Conservation (phyloP, 2,888 invertebrate genomes). For the Agrotis segetum region DNA sequence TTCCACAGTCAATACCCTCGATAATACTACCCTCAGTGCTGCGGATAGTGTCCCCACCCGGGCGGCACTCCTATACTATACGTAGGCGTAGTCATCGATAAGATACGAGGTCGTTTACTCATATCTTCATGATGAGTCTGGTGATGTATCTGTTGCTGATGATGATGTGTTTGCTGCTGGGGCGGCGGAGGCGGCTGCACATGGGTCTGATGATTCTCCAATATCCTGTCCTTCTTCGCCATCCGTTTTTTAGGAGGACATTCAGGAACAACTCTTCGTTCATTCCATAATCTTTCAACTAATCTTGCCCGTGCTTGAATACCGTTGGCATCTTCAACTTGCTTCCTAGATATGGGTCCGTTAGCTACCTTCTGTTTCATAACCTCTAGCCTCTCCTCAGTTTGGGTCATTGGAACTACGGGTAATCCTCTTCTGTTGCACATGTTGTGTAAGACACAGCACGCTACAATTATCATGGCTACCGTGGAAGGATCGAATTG, state of each 20-base stretch:
- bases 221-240: slow-evolving; percentile 79
- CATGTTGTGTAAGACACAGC: slow-evolving; percentile 84
- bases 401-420: slow-evolving; percentile 78
- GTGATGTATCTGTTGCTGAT: slow-evolving; percentile 53
- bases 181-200: slow-evolving; percentile 42
- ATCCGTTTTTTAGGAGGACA: slow-evolving; percentile 78
- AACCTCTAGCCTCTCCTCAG: slow-evolving; percentile 82
- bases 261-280: slow-evolving; percentile 77
- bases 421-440: slow-evolving; percentile 78
- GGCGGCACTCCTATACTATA: slow-evolving; percentile 80
- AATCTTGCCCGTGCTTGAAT: slow-evolving; percentile 73
- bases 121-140: slow-evolving; percentile 77
- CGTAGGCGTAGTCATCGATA: slow-evolving; percentile 77
- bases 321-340: slow-evolving; percentile 76
- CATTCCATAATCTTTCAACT: slow-evolving; percentile 82
- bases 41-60: slow-evolving; percentile 85
- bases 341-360: slow-evolving; percentile 81
- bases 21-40: slow-evolving; percentile 70
- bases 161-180: slow-evolving; percentile 18
- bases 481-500: slow-evolving; percentile 83
- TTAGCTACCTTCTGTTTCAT: slow-evolving; percentile 88
- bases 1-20: slow-evolving; percentile 24
- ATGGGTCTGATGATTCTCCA: slow-evolving; percentile 69
- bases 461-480: slow-evolving; percentile 81
- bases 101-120: slow-evolving; percentile 80